These are phyloP conservation scores for Lophotis ruficrista DNA, from an alignment of 2,113 vertebrate genomes.

Conservation along the genomic window DNA sequence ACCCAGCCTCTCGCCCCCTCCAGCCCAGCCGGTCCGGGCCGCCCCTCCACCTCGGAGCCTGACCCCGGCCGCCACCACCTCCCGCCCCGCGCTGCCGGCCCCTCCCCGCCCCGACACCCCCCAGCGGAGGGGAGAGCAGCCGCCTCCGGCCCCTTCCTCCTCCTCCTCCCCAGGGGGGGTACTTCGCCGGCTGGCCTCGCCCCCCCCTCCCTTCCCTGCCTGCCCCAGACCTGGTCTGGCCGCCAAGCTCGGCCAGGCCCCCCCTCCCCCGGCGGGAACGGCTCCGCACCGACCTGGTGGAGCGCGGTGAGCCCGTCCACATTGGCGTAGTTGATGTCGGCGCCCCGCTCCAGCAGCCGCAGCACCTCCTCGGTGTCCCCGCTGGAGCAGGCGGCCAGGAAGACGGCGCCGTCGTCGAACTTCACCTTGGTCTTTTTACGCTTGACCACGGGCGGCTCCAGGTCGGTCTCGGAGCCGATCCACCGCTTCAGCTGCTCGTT, in stretches of 20 bases:
- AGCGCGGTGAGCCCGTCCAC: constrained; percentile 97
- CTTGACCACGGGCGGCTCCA: constrained; percentile 92
- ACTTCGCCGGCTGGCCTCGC: neutral
- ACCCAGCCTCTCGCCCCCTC: neutral
- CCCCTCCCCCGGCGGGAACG: neutral
- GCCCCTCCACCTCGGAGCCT: neutral
- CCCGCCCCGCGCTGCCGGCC: neutral
- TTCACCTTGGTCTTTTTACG: constrained; percentile 99
- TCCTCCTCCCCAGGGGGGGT: neutral
- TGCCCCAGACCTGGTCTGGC: neutral
- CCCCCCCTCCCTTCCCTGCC: neutral
- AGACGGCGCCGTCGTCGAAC: constrained; percentile 99
- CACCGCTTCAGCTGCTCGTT: constrained; percentile 98
- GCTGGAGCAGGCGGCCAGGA: constrained; percentile 97
- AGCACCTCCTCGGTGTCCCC: constrained; percentile 97
- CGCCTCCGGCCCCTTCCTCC: neutral
- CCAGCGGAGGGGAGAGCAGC: neutral
- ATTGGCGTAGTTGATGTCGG: constrained; percentile 99
- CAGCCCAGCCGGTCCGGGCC: neutral
- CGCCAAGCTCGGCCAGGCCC: neutral
- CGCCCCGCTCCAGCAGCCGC: constrained; percentile 92
- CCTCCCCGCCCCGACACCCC: constrained; percentile 15
- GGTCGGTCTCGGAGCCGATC: constrained; percentile 97
- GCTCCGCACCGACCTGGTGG: constrained; percentile 86
- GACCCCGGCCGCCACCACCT: neutral